Evolutionary conservation across 2,888 invertebrate genomes (phyloP).

Genomic region (Lydus trimaculatus): DNA sequence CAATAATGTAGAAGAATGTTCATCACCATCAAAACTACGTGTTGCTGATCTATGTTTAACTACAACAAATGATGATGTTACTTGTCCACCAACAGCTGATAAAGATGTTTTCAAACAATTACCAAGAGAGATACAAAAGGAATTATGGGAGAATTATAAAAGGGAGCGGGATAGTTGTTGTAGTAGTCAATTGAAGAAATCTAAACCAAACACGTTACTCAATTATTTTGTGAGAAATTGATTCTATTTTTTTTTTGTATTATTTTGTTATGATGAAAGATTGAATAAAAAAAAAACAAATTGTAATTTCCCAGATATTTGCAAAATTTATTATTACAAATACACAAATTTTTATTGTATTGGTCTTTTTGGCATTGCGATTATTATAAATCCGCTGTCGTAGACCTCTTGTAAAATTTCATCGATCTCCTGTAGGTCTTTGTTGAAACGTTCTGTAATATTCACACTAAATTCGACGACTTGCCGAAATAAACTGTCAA

Average conservation of each 20-base stretch:
- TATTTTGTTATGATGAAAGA: not conserved
- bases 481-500: not conserved
- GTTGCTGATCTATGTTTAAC: constrained; percentile 72
- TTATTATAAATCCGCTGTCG: not conserved
- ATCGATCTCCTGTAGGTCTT: not conserved
- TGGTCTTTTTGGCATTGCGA: not conserved
- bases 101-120: constrained; percentile 74
- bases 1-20: constrained; percentile 61
- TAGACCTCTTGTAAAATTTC: not conserved
- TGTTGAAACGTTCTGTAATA: not conserved
- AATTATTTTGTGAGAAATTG: constrained; percentile 67
- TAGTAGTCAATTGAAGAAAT: constrained; percentile 64
- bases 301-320: not conserved
- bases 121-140: constrained; percentile 76
- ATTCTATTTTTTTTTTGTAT: not conserved
- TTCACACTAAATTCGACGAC: not conserved
- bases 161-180: constrained; percentile 48
- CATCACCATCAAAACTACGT: constrained; percentile 74
- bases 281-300: not conserved
- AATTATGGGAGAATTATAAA: constrained; percentile 74
- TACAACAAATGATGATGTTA: constrained; percentile 56
- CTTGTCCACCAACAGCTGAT: constrained; percentile 73
- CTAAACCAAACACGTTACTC: constrained; percentile 69
- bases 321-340: not conserved
- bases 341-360: not conserved